phyloP scores from a whole-genome alignment of 2,888 invertebrate species.

The Saturnia pavonia region DNA sequence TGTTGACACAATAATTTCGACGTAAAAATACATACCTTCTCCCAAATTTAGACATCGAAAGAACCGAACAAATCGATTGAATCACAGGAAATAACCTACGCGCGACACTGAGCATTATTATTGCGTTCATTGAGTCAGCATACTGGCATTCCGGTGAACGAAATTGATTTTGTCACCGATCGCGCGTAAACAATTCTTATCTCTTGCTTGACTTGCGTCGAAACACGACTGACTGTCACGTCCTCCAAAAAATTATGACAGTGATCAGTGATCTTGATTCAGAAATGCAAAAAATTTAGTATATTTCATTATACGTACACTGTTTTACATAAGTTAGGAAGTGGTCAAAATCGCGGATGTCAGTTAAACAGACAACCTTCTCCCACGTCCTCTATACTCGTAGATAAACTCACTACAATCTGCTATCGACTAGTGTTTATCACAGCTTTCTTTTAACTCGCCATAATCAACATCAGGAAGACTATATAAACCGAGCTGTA shows the following conservation, averaged over 20 bases:
- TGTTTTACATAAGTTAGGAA: background rate
- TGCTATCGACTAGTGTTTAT: background rate
- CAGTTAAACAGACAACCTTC: background rate
- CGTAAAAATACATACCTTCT: conserved; percentile 12
- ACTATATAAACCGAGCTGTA: background rate
- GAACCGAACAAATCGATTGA: conserved; percentile 37
- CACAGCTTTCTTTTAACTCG: background rate
- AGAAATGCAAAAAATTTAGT: background rate
- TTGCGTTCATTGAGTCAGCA: conserved; percentile 39
- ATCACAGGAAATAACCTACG: conserved; percentile 43
- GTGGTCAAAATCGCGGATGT: too few species aligned
- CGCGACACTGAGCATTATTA: conserved; percentile 31
- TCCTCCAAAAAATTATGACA: conserved; percentile 3
- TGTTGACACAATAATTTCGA: conserved; percentile 21
- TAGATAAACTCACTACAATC: background rate
- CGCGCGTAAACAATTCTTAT: conserved; percentile 13
- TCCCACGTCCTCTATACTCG: background rate
- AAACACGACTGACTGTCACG: conserved; percentile 3
- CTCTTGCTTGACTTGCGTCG: conserved; percentile 1
- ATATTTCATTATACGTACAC: background rate
- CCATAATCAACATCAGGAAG: background rate
- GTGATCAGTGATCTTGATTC: background rate
- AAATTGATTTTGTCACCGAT: conserved; percentile 28
- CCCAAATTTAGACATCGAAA: conserved; percentile 35
- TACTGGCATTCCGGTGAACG: conserved; percentile 31